Evolutionary conservation across 2,113 vertebrate genomes (phyloP), one percentile per base, ranked within the genome.

Genomic region (Peucedramus taeniatus): DNA sequence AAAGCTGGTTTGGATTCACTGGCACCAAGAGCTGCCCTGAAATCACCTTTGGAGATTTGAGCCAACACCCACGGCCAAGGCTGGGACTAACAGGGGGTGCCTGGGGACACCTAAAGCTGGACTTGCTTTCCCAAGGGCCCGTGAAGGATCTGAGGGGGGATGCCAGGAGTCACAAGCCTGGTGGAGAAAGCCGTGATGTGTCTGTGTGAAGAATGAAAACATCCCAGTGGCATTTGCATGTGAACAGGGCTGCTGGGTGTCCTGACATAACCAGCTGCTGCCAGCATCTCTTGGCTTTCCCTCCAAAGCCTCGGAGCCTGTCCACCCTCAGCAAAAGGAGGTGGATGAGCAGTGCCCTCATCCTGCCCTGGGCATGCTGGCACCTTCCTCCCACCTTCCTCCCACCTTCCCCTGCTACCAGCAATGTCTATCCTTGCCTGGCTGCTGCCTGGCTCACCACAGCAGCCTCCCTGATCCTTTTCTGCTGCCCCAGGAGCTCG

Each of bases 111-210:
- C 89, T 9, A 1, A 81, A 68, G 45, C 68, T 83, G 81, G 54
- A 5, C 28, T 47, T 69, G 54, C 22, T 85, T 82, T 71, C 37
- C 56, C 28, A 16, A 28, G 39, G 7, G 0, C 63, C 35, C 3
- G 0, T 6, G 30, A 33, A 70, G 26, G 26, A 21, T 80, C n/a
- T 5, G 63, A 45, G 7, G 2, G 1, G 10, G 27, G 35, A 77
- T 59, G 15, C 47, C 3, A 1, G 63, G 61, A 74, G 26, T 14
- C 33, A 11, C 13, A 6, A 61, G n/a, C n/a, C 71, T 64, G 4
- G 2, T 11, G 39, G 40, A 74, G 60, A 51, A 57, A 61, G 63
- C 28, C 1, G 0, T 45, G 37, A 2, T 2, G 22, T 4, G 3
- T 80, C 47, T 31, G 19, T 4, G 35, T 42, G 84, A 63, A 47